Conservation (phyloP, 2,888 invertebrate genomes). For the Tetrapedia diversipes region DNA sequence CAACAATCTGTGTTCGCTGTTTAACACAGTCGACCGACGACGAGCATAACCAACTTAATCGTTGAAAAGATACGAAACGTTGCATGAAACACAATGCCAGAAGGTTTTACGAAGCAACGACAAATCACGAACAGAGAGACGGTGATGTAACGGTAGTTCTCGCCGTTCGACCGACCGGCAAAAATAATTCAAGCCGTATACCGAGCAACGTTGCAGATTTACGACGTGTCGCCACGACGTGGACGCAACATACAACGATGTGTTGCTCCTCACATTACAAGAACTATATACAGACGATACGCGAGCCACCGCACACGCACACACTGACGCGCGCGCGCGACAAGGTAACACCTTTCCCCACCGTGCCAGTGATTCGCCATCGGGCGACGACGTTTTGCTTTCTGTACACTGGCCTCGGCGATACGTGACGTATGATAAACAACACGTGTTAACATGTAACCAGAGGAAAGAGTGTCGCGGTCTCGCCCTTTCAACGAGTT, state of each 20-base stretch:
- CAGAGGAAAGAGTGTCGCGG: conserved; percentile 46
- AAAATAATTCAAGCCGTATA: conserved; percentile 62
- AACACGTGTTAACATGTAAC: conserved; percentile 71
- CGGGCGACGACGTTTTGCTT: conserved; percentile 54
- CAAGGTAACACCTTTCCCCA: conserved; percentile 48
- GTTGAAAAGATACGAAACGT: neutral
- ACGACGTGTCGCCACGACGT: conserved; percentile 48
- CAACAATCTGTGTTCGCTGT: no score
- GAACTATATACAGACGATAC: conserved; percentile 60
- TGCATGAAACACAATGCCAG: neutral
- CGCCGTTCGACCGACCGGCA: conserved; percentile 23
- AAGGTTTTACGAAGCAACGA: conserved; percentile 18
- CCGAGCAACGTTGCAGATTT: conserved; percentile 63
- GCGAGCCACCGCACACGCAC: conserved; percentile 25
- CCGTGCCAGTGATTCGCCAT: conserved; percentile 17
- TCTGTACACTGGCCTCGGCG: conserved; percentile 64
- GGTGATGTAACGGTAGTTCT: conserved; percentile 47
- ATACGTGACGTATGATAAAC: conserved; percentile 73
- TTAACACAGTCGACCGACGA: no score
- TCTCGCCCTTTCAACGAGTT: no score
- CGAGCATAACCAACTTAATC: no score
- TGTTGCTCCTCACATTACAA: conserved; percentile 51
- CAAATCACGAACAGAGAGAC: conserved; percentile 26
- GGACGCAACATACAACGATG: conserved; percentile 19
- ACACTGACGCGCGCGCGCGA: neutral